Percentiles rank a stretch among this genome's conserved stretches.
These are phyloP conservation scores for Netelia inedita DNA, from an alignment of 2,888 invertebrate species.

Conservation along the genomic window DNA sequence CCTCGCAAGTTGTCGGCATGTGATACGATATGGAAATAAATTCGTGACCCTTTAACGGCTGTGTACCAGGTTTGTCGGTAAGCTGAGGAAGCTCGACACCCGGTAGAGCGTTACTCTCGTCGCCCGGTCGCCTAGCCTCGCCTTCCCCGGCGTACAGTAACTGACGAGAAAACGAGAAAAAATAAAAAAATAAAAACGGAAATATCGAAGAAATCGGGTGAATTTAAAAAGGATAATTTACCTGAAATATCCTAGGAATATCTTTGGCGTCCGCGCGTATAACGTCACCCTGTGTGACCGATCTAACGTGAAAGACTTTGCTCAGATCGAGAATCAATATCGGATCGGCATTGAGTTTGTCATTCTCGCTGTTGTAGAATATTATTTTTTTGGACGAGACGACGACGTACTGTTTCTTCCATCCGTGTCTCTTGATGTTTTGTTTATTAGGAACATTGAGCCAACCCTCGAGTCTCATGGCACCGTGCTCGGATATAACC, in stretches of 20 bases:
- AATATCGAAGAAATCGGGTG: not conserved
- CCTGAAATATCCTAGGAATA: slow-evolving; percentile 98
- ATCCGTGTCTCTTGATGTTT: slow-evolving; percentile 97
- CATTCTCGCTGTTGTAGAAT: slow-evolving; percentile 97
- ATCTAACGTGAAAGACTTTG: slow-evolving; percentile 99
- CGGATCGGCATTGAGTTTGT: slow-evolving; percentile 97
- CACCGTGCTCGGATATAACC: slow-evolving; percentile 88
- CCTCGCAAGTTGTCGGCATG: slow-evolving; percentile 99
- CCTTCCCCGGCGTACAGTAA: slow-evolving; percentile 99
- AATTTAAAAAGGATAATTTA: slow-evolving; percentile 75
- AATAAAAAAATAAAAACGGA: not conserved
- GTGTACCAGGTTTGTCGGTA: slow-evolving; percentile 88
- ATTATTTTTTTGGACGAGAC: slow-evolving; percentile 98
- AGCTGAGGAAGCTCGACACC: slow-evolving; percentile 87
- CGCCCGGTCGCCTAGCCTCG: slow-evolving; percentile 93
- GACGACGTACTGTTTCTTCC: slow-evolving; percentile 98
- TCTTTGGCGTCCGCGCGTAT: slow-evolving; percentile 99
- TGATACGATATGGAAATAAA: slow-evolving; percentile 98
- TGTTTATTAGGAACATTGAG: slow-evolving; percentile 97
- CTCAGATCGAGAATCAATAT: slow-evolving; percentile 98
- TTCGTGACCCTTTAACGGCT: slow-evolving; percentile 96
- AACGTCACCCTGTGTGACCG: slow-evolving; percentile 99
- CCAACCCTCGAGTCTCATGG: slow-evolving; percentile 96
- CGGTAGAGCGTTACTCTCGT: slow-evolving; percentile 86
- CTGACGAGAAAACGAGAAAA: slow-evolving; percentile 82